Base-by-base conservation (phyloP, 2,888 invertebrate species). In the Epirrita christyi region DNA sequence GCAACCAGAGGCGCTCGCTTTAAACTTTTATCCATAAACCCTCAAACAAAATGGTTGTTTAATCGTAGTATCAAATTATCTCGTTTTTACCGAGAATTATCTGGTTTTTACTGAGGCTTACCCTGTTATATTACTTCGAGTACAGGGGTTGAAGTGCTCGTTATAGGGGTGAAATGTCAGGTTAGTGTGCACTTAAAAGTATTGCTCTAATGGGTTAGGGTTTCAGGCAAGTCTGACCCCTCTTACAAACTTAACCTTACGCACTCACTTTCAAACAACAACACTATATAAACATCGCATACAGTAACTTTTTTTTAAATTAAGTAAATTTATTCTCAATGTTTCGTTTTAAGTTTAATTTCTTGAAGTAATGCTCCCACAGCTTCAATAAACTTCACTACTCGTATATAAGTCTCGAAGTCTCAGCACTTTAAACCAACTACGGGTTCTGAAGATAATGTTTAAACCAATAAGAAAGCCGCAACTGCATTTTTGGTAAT, bases 51-150 rank as follows among this genome's bases (percentile, higher is more conserved):
- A 74, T 66, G 75, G 55, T 38, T 65, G 71, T 70, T 76, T 80
- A 81, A 81, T 79, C 78, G 78, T 63, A 63, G 70, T 70, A 73
- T 75, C 79, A 81, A 81, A 81, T 83, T 81, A 80, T 81, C 79
- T 78, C 75, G 72, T 76, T 79, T 79, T 78, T 71, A 68, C 32
- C 8, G 49, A 36, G 41, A 54, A 42, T 47, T 54, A 47, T 47
- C 47, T 11, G 34, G 11, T 34, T 41, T 41, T 42, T 47, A 47
- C 43, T 52, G 60, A 55, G 62, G 54, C 46, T 59, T 53, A 59
- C 32, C 58, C 44, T 53, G 53, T 10, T 52, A 34, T 27, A 28
- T 50, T 34, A 42, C 34, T 36, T 57, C 29, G 32, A 55, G 48
- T 37, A 41, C 28, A 11, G 36, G 41, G 13, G 40, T 41, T 44